A percentile compares a stretch with the other conserved stretches of the same genome.
Evolutionary conservation across 2,113 vertebrate species (phyloP).

Genomic region (Anguilla rostrata): DNA sequence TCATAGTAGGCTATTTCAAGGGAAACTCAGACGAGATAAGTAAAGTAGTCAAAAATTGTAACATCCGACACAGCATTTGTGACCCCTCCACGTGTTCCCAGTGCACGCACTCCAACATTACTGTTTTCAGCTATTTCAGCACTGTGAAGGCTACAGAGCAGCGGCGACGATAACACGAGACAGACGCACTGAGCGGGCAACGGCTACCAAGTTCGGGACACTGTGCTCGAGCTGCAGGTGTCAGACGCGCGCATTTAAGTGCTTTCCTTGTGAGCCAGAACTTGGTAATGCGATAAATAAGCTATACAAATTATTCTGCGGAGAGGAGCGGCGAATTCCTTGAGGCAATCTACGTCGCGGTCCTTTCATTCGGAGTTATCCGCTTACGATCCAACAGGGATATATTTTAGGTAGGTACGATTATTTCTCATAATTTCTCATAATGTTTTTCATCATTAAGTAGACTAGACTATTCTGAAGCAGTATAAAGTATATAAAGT

Average conservation of each 20-base stretch:
- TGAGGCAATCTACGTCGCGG: neutral
- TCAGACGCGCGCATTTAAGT: neutral
- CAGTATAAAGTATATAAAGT: neutral
- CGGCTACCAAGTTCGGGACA: neutral
- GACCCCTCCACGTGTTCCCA: neutral
- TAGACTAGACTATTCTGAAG: neutral
- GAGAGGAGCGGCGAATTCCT: neutral
- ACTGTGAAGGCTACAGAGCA: neutral
- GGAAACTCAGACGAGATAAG: neutral
- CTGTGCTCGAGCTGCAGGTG: neutral
- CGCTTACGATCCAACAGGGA: neutral
- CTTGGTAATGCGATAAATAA: neutral
- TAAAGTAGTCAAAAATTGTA: neutral
- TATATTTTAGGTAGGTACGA: slow-evolving; percentile 15
- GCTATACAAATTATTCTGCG: neutral
- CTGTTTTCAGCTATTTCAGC: neutral
- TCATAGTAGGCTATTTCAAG: too few relatives aligned
- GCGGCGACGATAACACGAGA: neutral
- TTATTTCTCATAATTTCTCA: neutral
- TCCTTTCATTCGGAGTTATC: neutral
- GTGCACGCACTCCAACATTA: neutral
- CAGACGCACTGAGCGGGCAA: neutral
- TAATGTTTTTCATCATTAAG: too few relatives aligned
- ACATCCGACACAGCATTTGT: neutral
- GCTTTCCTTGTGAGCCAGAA: neutral